Evolutionary conservation across 2,113 vertebrate genomes (phyloP).

Genomic region (Aplodontia rufa): DNA sequence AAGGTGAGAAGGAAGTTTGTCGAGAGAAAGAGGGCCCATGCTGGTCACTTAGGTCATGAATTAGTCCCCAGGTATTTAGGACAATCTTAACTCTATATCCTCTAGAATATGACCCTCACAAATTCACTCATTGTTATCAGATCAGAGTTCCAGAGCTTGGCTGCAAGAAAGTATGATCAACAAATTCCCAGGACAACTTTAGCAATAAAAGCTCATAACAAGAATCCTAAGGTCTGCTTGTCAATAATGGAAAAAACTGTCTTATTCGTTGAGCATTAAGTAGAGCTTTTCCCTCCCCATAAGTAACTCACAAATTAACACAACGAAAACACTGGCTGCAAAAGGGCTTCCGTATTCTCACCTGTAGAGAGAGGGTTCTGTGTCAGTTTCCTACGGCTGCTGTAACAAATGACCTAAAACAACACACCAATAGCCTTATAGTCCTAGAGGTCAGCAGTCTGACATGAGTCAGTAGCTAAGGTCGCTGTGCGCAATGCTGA

Average conservation of each 20-base stretch:
- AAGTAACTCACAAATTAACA: not conserved
- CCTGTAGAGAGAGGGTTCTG: not conserved
- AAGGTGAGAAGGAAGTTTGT: not conserved
- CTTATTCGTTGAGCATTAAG: not conserved
- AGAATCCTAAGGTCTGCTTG: not conserved
- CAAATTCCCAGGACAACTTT: not conserved
- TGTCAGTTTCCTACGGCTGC: not conserved
- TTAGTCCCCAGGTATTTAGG: not conserved
- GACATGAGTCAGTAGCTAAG: accelerated
- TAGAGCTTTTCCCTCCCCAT: not conserved
- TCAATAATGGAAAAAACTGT: not conserved
- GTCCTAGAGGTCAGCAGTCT: not conserved
- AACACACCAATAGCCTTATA: not conserved
- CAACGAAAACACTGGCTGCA: not conserved
- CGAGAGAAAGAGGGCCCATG: not conserved
- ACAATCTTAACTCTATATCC: not conserved
- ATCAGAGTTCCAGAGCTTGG: not conserved
- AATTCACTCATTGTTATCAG: not conserved
- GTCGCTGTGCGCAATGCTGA: accelerated
- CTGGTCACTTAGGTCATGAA: not conserved
- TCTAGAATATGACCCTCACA: not conserved
- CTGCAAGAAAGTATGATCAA: not conserved
- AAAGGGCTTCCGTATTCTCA: not conserved
- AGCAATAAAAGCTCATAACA: not conserved
- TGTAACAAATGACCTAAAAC: not conserved